These are phyloP conservation scores for Megalurothrips usitatus DNA, from an alignment of 2,888 invertebrate genomes.

Conservation along the genomic window DNA sequence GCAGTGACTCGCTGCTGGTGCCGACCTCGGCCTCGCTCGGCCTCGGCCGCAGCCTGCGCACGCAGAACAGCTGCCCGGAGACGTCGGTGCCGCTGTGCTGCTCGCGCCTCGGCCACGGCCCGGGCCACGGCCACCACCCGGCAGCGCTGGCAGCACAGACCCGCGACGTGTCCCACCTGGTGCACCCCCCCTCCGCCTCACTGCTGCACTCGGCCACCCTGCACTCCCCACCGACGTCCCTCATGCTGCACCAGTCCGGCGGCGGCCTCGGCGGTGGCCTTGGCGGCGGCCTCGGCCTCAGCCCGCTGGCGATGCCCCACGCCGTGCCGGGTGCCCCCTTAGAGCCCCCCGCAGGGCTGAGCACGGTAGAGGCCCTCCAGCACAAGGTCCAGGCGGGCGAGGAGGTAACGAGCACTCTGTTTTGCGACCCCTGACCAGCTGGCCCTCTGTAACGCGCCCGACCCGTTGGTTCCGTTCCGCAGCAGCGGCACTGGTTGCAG, in stretches of 20 bases:
- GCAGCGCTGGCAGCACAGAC: background rate
- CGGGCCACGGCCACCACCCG: background rate
- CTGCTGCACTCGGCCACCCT: constrained; percentile 30
- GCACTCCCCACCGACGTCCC: constrained; percentile 30
- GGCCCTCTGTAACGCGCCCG: too few species aligned
- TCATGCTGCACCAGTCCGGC: constrained; percentile 32
- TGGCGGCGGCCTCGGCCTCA: background rate
- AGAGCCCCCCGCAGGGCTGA: constrained; percentile 1
- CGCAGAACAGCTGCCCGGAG: constrained; percentile 35
- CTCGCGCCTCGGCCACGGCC: background rate
- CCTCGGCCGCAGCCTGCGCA: constrained; percentile 30
- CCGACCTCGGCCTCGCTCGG: constrained; percentile 28
- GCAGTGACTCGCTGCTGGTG: constrained; percentile 31
- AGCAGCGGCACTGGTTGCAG: constrained; percentile 32
- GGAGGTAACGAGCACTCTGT: constrained; percentile 31
- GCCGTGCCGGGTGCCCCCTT: background rate
- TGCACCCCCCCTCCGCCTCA: constrained; percentile 26
- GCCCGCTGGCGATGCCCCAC: background rate
- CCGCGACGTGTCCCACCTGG: background rate
- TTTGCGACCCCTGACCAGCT: too few species aligned
- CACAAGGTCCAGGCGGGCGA: constrained; percentile 33
- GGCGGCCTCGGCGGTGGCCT: background rate
- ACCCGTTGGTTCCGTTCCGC: background rate
- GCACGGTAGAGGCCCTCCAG: constrained; percentile 31
- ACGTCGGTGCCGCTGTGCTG: constrained; percentile 9